Percentiles rank a stretch among this genome's conserved stretches.
phyloP scores from a whole-genome alignment of 2,888 invertebrate genomes.

The Diarsia rubi region DNA sequence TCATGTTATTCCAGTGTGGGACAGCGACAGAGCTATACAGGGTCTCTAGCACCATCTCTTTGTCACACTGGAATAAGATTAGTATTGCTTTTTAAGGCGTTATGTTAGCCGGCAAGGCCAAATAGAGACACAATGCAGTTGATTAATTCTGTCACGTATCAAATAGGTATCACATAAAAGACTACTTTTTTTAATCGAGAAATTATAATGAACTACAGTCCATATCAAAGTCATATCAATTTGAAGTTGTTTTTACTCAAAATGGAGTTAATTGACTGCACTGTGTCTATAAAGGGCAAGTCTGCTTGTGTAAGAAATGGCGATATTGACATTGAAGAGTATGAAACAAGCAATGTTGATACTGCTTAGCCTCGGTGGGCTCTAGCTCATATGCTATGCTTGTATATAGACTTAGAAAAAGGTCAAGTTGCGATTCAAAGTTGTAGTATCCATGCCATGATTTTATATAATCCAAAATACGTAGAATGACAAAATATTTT shows the following conservation, averaged over 20 bases:
- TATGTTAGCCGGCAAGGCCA: constrained; percentile 37
- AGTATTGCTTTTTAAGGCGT: too few relatives aligned
- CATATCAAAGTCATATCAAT: constrained; percentile 61
- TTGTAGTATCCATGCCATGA: constrained; percentile 26
- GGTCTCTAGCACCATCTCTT: too few relatives aligned
- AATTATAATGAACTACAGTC: constrained; percentile 32
- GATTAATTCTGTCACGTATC: constrained; percentile 17
- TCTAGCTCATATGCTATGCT: constrained; percentile 13
- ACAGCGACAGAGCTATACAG: too few relatives aligned
- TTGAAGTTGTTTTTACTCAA: constrained; percentile 42
- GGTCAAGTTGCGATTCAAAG: constrained; percentile 9
- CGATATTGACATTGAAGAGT: constrained; percentile 30
- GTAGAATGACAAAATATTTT: neutral
- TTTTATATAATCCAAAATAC: constrained; percentile 12
- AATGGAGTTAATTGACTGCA: constrained; percentile 52
- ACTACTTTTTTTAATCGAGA: constrained; percentile 17
- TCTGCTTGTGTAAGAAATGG: constrained; percentile 15
- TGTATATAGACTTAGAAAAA: constrained; percentile 25
- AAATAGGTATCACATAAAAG: constrained; percentile 9
- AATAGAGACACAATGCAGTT: constrained; percentile 48
- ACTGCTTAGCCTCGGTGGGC: constrained; percentile 15
- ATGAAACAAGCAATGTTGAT: constrained; percentile 28
- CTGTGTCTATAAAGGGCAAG: constrained; percentile 38
- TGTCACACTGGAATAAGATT: too few relatives aligned
- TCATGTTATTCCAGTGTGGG: too few relatives aligned